Base-by-base conservation (phyloP, 1,140 invertebrate species). In the Danaus melanippus region DNA sequence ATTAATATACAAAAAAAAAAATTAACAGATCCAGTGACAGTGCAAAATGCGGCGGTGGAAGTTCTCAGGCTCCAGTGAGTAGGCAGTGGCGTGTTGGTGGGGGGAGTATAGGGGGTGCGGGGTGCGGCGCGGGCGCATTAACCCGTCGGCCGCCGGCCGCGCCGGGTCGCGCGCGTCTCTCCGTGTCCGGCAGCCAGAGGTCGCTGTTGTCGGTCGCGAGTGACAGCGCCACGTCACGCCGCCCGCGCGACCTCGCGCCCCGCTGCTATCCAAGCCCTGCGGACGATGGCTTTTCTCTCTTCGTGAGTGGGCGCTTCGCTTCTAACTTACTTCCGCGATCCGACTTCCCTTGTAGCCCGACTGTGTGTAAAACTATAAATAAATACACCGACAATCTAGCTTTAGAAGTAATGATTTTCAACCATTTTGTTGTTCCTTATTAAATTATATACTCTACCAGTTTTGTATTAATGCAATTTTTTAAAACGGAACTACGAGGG, bases 301-400 rank as follows among this genome's bases (percentile, higher is more conserved):
- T 87, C 75, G 86, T 88, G 85, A 88, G 86, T 88, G 84, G 83
- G 85, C 77, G 82, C 82, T 81, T 84, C 56, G 82, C 81, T 83
- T 84, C 80, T 85, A 86, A 85, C 84, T 77, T 66, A 62, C 75
- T 83, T 79, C 69, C 57, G 81, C 79, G 52, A 56, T 66, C 69
- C 71, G 64, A 57, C 65, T 70, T 71, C 70, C 67, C 74, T 72
- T 63, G 64, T 60, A 57, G 51, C 10, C 39, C 10, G 12, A 50
- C 46, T 1, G 15, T 42, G 9, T 17, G 10, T 8, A 8, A 32
- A 32, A 32, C 21, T 32, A 32, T 32, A 32, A 32, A 32, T 32
- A 32, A 32, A 32, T 32, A 32, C 6, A 32, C 0, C 2, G 7
- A 32, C 21, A 32, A 32, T 32, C 21, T 32, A 5, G 21, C 6